Percentiles rank a stretch among this genome's conserved stretches.
These are phyloP conservation scores for Steromphala cineraria DNA, from an alignment of 2,888 invertebrate genomes.

Conservation along the genomic window DNA sequence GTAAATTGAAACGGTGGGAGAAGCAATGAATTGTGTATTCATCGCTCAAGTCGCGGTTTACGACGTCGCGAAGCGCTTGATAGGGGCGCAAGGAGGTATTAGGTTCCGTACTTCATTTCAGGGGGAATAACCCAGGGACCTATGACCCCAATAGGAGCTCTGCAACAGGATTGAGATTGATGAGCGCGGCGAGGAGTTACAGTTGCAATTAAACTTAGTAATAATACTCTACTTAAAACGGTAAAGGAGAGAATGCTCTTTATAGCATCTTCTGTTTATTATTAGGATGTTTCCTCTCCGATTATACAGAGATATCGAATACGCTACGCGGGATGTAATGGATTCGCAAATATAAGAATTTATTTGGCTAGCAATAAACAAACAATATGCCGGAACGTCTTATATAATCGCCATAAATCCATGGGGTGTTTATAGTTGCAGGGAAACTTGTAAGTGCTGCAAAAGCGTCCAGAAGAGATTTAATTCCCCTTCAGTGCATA, in stretches of 20 bases:
- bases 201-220: neutral
- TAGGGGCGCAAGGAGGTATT: neutral
- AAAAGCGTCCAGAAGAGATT: neutral
- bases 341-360: neutral
- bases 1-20: neutral
- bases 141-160: neutral
- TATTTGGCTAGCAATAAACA: neutral
- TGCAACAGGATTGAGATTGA: neutral
- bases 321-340: neutral
- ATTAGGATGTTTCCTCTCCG: neutral
- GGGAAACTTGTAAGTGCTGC: neutral
- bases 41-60: neutral
- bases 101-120: neutral
- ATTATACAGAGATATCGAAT: neutral
- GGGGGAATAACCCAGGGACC: neutral
- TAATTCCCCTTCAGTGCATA: neutral
- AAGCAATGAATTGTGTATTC: neutral
- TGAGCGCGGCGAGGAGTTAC: neutral
- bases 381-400: neutral
- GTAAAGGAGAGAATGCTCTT: neutral
- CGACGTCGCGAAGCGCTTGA: neutral
- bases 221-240: neutral
- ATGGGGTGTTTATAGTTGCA: neutral
- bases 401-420: neutral
- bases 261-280: neutral